Conservation (phyloP, 2,888 invertebrate genomes). For the Eupithecia insigniata region DNA sequence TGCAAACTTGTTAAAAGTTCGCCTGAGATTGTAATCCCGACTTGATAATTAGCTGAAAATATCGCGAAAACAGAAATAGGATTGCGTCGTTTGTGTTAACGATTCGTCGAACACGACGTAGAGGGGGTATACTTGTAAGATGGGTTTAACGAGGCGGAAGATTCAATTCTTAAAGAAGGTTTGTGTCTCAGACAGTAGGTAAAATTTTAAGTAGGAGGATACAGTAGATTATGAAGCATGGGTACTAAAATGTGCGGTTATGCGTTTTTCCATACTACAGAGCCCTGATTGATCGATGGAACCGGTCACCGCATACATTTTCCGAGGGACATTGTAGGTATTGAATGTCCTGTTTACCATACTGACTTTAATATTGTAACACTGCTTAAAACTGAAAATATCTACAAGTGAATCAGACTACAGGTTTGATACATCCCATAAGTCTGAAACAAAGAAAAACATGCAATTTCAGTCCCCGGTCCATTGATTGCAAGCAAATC, state of each 20-base stretch:
- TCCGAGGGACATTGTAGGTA: no score
- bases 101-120: constrained; percentile 4
- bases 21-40: constrained; percentile 30
- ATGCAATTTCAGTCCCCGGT: neutral
- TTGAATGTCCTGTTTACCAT: no score
- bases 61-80: constrained; percentile 16
- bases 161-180: neutral
- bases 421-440: no score
- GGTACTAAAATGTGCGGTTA: neutral
- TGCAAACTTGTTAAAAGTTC: constrained; percentile 35
- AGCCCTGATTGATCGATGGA: no score
- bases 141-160: constrained; percentile 1
- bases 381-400: neutral
- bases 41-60: constrained; percentile 27
- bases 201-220: neutral
- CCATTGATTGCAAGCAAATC: constrained; percentile 20
- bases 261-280: neutral
- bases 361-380: no score
- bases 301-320: no score
- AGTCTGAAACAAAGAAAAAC: constrained; percentile 6
- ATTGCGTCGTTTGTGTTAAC: constrained; percentile 7
- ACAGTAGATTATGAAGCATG: neutral
- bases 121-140: neutral
- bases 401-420: neutral
- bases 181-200: neutral